Percentiles rank a stretch among this genome's conserved stretches.
Evolutionary conservation across 2,888 invertebrate species (phyloP).

Genomic region (Gari tellinella): DNA sequence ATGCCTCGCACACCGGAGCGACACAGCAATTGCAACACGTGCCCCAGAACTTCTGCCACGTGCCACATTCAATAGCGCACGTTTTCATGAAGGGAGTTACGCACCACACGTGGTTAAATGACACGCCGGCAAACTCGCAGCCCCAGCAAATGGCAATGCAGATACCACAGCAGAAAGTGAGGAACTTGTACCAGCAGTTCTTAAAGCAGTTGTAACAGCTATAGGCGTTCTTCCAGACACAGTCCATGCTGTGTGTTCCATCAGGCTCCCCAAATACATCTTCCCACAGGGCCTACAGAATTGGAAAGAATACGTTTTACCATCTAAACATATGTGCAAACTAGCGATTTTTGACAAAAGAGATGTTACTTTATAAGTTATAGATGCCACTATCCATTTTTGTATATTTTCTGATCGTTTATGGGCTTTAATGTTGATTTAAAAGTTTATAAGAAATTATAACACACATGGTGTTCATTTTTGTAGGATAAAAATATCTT

Average conservation of each 20-base stretch:
- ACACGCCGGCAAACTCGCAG: conserved; percentile 85
- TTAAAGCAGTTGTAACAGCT: conserved; percentile 88
- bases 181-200: conserved; percentile 89
- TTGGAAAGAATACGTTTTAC: too few species aligned
- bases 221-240: conserved; percentile 89
- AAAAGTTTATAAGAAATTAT: too few species aligned
- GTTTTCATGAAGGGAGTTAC: conserved; percentile 64
- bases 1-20: conserved; percentile 63
- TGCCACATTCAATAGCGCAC: conserved; percentile 85
- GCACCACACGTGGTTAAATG: conserved; percentile 82
- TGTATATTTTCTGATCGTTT: too few species aligned
- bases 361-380: too few species aligned
- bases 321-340: too few species aligned
- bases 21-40: conserved; percentile 52
- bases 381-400: too few species aligned
- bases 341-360: too few species aligned
- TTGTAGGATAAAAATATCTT: too few species aligned
- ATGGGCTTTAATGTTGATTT: too few species aligned
- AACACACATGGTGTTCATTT: too few species aligned
- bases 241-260: conserved; percentile 86
- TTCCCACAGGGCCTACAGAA: conserved; percentile 65
- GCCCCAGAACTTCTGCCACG: conserved; percentile 46
- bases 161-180: conserved; percentile 89
- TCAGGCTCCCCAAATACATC: conserved; percentile 76
- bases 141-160: conserved; percentile 88